These are phyloP conservation scores for Numenius arquata DNA, from an alignment of 2,113 vertebrate genomes.

Conservation along the genomic window DNA sequence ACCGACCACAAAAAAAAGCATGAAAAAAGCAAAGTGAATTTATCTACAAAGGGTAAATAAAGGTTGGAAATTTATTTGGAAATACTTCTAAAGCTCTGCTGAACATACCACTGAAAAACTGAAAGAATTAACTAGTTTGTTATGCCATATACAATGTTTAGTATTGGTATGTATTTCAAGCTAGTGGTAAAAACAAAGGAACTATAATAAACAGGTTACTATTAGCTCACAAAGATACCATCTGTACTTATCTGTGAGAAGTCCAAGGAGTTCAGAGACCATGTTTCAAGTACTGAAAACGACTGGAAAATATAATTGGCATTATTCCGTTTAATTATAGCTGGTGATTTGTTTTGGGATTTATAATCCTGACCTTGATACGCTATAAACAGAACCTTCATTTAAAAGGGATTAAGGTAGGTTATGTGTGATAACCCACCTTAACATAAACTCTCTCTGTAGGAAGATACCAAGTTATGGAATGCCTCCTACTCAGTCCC, in stretches of 20 bases:
- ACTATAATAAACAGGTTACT: not conserved
- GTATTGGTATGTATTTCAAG: not conserved
- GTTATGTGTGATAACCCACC: not conserved
- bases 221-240: not conserved
- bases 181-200: slow-evolving; percentile 20
- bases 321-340: slow-evolving; percentile 44
- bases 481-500: not conserved
- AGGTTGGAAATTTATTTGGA: not conserved
- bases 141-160: not conserved
- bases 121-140: not conserved
- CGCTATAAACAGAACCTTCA: slow-evolving; percentile 12
- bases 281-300: not conserved
- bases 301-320: slow-evolving; percentile 13
- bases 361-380: slow-evolving; percentile 34
- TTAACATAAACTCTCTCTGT: not conserved
- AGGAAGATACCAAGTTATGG: not conserved
- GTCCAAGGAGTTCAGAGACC: slow-evolving; percentile 23
- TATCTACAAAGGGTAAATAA: not conserved
- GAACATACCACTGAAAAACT: not conserved
- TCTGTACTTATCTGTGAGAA: not conserved
- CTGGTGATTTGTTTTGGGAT: slow-evolving; percentile 37
- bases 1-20: not conserved
- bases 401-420: slow-evolving; percentile 37
- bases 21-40: not conserved
- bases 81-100: not conserved